Base-by-base conservation (phyloP, 2,888 invertebrate species). In the Halictus quadricinctus region DNA sequence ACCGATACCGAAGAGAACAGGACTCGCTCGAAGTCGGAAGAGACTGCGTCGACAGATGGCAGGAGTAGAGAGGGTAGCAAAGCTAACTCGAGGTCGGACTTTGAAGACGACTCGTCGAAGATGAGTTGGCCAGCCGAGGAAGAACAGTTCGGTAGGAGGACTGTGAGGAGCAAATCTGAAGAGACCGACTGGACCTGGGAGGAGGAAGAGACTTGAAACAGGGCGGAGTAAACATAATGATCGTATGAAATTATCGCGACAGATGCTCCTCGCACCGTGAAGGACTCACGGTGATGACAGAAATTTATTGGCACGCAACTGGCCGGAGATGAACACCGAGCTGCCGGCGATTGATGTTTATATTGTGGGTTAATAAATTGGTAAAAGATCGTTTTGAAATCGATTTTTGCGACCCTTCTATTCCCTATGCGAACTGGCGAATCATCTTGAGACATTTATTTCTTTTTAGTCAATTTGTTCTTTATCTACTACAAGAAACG, bases 161-260 rank as follows among this genome's bases (percentile, higher is more conserved):
- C 82, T 8, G 66, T 74, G 58, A 90, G 88, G 60, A 88, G 91
- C 46, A 90, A 90, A 58, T 92, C 92, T 41, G 91, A 92, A 21
- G 92, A 93, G 75, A 85, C 89, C 41, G 90, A 90, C 82, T 91
- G 91, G 91, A 85, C 89, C 13, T 93, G 91, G 91, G 91, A 93
- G 46, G 88, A 91, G 78, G 92, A 92, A 54, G 91, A 93, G 75
- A 93, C 92, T 84, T 93, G 93, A 93, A 83, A 41, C 21, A 15
- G 25, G 15, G 36, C 70, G 64, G 72, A 73, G 76, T 86, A 80
- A 66, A 43, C 36, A 69, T 41, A 66, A 69, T 69, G 36, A 69
- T n/a, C 36, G 41, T 69, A 41, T 4, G 69, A 80, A 85, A 73
- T 80, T 73, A 76, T 72, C 70, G 48, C 66, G 50, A 43, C 25